Conservation (phyloP, 2,797 vertebrate species). For the Naso thynnoides region DNA sequence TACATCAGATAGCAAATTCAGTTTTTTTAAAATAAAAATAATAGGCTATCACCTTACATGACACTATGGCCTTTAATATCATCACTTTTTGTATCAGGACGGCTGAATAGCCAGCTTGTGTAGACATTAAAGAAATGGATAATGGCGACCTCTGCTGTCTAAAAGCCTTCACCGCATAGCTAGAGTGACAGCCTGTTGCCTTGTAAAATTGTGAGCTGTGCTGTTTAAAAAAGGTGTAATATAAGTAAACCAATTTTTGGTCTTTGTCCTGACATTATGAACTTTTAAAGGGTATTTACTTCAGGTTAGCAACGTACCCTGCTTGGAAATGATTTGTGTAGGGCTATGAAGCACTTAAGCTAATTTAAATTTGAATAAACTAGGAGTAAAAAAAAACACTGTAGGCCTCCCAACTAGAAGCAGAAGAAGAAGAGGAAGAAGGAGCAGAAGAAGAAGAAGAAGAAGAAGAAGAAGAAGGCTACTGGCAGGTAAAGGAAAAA, state of each 20-base stretch:
- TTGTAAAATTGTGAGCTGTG: not conserved
- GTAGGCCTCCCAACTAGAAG: too few species aligned
- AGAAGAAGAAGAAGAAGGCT: too few species aligned
- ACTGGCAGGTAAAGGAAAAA: too few species aligned
- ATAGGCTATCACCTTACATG: not conserved
- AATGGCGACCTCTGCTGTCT: slow-evolving; percentile 67
- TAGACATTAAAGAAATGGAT: not conserved
- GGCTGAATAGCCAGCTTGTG: not conserved
- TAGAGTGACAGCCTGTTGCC: not conserved
- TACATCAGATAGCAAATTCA: not conserved
- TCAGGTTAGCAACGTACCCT: too few species aligned
- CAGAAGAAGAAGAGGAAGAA: too few species aligned
- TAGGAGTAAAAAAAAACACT: too few species aligned
- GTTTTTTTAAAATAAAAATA: not conserved
- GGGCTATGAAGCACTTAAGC: too few species aligned
- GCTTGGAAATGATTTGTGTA: too few species aligned
- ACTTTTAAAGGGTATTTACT: not conserved
- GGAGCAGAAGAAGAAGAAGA: too few species aligned
- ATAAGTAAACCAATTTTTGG: not conserved
- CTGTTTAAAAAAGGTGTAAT: not conserved
- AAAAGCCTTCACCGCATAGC: slow-evolving; percentile 1
- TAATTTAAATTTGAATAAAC: not conserved
- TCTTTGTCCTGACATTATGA: not conserved
- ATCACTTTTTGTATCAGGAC: not conserved
- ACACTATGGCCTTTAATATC: not conserved